Conservation (phyloP, 2,797 vertebrate genomes). For the Hydrocynus forskahlii region DNA sequence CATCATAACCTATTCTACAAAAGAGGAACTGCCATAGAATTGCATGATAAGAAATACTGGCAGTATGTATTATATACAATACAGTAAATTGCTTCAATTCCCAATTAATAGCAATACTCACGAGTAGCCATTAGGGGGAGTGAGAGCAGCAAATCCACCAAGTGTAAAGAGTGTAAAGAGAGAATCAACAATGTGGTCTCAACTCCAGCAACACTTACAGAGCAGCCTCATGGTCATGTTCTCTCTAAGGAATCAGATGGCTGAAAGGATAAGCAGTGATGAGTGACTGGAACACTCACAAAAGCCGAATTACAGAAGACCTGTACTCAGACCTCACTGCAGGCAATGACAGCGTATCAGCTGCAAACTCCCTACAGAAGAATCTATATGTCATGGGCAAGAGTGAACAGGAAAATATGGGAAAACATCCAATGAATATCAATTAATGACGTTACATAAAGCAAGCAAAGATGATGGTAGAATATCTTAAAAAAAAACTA, state of each 20-base stretch:
- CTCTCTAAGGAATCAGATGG: not conserved
- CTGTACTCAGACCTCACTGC: not conserved
- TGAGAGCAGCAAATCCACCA: slow-evolving; percentile 29
- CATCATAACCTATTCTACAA: not conserved
- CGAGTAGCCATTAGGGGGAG: not conserved
- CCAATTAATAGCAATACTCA: slow-evolving; percentile 17
- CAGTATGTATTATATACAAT: slow-evolving; percentile 4
- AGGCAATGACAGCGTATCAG: not conserved
- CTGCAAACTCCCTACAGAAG: not conserved
- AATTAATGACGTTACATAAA: not conserved
- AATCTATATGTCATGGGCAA: not conserved
- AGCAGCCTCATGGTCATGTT: not conserved
- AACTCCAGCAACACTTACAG: not conserved
- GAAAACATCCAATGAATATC: not conserved
- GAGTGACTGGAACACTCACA: not conserved
- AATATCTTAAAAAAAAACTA: slow-evolving; percentile 3
- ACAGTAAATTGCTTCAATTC: slow-evolving; percentile 9
- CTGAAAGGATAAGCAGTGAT: not conserved
- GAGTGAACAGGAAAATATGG: not conserved
- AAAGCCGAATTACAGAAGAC: not conserved
- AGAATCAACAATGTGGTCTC: not conserved
- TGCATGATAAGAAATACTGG: slow-evolving; percentile 19
- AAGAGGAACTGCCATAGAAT: slow-evolving; percentile 16
- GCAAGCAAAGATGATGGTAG: not conserved
- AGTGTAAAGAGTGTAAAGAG: slow-evolving; percentile 6